Evolutionary conservation across 2,113 vertebrate species (phyloP).

Genomic region (Indri indri): DNA sequence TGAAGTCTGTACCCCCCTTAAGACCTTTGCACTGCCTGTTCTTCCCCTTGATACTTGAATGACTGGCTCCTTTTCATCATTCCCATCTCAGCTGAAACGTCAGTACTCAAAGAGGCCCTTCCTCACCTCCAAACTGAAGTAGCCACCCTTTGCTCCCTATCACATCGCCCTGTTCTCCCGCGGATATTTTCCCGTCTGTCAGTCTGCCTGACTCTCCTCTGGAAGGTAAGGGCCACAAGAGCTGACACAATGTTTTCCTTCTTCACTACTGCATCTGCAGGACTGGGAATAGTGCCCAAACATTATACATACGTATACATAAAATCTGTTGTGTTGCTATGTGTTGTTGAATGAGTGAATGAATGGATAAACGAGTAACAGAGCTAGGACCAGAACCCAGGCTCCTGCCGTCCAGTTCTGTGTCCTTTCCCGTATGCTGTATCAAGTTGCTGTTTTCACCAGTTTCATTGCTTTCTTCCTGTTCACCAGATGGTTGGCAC

Average conservation of each 20-base stretch:
- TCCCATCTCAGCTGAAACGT: neutral
- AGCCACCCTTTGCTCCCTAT: too few relatives aligned
- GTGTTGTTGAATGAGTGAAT: neutral
- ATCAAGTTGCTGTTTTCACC: neutral
- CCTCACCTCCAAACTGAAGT: neutral
- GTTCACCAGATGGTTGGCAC: neutral
- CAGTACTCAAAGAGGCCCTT: neutral
- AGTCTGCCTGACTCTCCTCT: neutral
- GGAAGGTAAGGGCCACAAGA: neutral
- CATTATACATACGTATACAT: too few relatives aligned
- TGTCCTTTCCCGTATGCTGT: neutral
- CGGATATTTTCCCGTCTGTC: neutral
- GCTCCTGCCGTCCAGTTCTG: neutral
- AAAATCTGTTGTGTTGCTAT: neutral
- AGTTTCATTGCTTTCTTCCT: neutral
- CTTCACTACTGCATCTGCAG: neutral
- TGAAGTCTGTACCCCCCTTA: neutral
- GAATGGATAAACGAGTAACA: neutral
- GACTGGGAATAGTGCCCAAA: neutral
- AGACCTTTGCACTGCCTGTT: neutral
- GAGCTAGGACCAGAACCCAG: neutral
- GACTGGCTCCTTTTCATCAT: neutral
- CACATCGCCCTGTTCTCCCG: neutral
- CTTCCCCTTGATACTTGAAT: neutral
- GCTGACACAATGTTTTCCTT: neutral